Percentiles rank a stretch among this genome's conserved stretches.
phyloP scores from a whole-genome alignment of 2,797 vertebrate species.

The Myiothlypis chrysogaster region DNA sequence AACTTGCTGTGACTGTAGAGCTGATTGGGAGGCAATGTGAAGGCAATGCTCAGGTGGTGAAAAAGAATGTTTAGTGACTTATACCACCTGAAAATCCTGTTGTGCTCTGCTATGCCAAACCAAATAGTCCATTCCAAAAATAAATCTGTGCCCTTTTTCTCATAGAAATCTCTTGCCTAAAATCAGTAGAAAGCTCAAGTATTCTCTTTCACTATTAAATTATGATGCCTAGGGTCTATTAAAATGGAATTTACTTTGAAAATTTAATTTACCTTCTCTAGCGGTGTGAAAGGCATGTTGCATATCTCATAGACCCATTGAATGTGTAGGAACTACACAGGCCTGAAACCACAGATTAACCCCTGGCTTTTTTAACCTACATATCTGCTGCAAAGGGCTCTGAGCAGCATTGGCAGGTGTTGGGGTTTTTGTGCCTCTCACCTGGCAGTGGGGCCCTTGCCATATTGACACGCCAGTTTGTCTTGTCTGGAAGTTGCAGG shows the following conservation, averaged over 20 bases:
- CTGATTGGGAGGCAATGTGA: background rate
- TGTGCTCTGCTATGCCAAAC: background rate
- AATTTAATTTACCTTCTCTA: background rate
- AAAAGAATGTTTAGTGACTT: background rate
- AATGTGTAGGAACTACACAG: background rate
- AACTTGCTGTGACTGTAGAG: background rate
- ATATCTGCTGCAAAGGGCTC: background rate
- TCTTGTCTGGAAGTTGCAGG: background rate
- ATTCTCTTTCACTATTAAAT: background rate
- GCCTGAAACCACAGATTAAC: background rate
- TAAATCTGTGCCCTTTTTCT: background rate
- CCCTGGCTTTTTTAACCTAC: background rate
- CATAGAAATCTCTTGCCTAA: background rate
- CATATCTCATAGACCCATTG: accelerated
- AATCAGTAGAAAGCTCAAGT: background rate
- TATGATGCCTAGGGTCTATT: background rate
- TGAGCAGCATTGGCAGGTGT: background rate
- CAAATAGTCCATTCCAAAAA: background rate
- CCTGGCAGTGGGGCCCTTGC: background rate
- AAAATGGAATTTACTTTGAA: background rate
- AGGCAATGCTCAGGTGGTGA: background rate
- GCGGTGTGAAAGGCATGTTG: background rate
- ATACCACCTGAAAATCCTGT: background rate
- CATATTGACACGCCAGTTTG: background rate
- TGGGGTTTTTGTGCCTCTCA: background rate